Conservation (phyloP, 2,797 vertebrate genomes). For the Pachyuromys duprasi region DNA sequence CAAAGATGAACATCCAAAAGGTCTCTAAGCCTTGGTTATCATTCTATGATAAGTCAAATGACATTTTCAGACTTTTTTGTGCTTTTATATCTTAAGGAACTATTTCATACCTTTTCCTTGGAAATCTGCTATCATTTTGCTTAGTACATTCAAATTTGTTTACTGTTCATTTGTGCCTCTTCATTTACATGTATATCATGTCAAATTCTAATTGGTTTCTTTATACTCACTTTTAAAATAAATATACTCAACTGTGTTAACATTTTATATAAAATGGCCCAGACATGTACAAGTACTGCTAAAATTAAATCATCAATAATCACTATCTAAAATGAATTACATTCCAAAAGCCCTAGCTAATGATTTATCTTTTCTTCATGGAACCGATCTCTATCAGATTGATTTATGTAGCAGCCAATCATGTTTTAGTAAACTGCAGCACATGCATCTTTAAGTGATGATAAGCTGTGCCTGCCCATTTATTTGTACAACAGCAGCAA, state of each 20-base stretch:
- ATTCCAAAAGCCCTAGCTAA: slow-evolving; percentile 95
- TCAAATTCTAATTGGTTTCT: slow-evolving; percentile 78
- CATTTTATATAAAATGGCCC: slow-evolving; percentile 88
- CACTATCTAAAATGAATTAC: slow-evolving; percentile 98
- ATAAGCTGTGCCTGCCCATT: slow-evolving; percentile 94
- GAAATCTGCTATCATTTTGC: slow-evolving; percentile 13
- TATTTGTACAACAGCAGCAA: slow-evolving; percentile 90
- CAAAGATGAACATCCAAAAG: neutral
- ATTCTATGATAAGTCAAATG: neutral
- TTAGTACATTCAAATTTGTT: slow-evolving; percentile 45
- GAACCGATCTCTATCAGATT: slow-evolving; percentile 99
- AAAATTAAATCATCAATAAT: slow-evolving; percentile 99
- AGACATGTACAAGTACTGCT: slow-evolving; percentile 93
- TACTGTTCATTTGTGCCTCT: slow-evolving; percentile 44
- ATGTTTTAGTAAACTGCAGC: slow-evolving; percentile 96
- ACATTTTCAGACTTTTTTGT: neutral
- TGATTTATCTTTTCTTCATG: slow-evolving; percentile 98
- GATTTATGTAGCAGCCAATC: slow-evolving; percentile 99
- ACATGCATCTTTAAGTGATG: slow-evolving; percentile 98
- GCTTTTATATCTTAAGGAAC: neutral
- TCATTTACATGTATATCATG: slow-evolving; percentile 71
- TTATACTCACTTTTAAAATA: slow-evolving; percentile 76
- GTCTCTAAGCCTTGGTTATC: neutral
- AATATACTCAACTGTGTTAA: slow-evolving; percentile 81
- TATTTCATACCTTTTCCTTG: neutral